These are phyloP conservation scores for Hipposideros armiger DNA, from an alignment of 2,113 vertebrate species.

Conservation along the genomic window DNA sequence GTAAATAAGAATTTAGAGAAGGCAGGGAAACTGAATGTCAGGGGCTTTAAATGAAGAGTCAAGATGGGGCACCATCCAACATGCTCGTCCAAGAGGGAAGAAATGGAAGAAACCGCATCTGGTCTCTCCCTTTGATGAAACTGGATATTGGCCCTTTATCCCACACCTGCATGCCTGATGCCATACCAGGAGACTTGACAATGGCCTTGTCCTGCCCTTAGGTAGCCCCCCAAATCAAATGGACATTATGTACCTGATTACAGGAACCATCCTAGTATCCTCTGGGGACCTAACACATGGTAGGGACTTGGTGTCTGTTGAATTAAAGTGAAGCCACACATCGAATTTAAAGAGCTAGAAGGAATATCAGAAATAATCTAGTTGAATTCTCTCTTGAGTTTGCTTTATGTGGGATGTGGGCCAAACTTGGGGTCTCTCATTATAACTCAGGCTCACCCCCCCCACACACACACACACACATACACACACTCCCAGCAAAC, in stretches of 20 bases:
- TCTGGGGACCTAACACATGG: not conserved
- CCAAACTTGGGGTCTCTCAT: not conserved
- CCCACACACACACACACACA: too few relatives aligned
- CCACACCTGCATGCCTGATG: not conserved
- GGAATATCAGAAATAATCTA: not conserved
- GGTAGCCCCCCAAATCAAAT: not conserved
- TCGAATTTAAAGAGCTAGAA: not conserved
- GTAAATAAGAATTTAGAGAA: not conserved
- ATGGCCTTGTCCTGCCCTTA: not conserved
- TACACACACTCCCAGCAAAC: not conserved
- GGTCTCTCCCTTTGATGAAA: not conserved
- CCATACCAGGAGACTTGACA: not conserved
- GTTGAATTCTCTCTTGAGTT: not conserved
- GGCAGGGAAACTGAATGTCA: not conserved
- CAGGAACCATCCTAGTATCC: not conserved
- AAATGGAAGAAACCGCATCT: not conserved
- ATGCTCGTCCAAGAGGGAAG: not conserved
- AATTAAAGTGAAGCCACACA: constrained; percentile 10
- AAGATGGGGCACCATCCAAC: not conserved
- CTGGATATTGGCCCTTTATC: not conserved
- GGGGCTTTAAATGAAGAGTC: not conserved
- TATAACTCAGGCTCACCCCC: not conserved
- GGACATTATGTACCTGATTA: not conserved
- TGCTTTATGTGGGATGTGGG: not conserved
- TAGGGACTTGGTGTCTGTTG: not conserved